phyloP scores from a whole-genome alignment of 2,113 vertebrate species.

The Gallinago jamesoni region DNA sequence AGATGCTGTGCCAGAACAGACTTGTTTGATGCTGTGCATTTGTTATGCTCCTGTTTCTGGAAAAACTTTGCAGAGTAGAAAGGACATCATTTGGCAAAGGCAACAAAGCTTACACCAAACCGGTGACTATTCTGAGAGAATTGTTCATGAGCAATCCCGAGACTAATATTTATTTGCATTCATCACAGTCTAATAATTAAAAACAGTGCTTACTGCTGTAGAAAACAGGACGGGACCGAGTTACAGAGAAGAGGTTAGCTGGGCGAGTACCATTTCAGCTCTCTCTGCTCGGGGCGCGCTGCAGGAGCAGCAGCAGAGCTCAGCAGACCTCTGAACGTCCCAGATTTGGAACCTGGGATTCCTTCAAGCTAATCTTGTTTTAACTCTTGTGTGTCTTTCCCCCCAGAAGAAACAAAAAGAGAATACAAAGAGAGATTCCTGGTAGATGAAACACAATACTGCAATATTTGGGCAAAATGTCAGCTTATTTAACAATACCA shows the following conservation, averaged over 20 bases:
- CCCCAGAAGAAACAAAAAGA: background rate
- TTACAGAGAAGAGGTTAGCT: background rate
- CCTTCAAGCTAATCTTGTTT: background rate
- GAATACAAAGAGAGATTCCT: background rate
- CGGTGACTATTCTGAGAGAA: background rate
- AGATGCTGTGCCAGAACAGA: slow-evolving; percentile 40
- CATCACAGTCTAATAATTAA: slow-evolving; percentile 47
- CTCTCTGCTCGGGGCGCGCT: background rate
- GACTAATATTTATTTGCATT: slow-evolving; percentile 26
- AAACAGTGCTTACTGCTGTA: background rate
- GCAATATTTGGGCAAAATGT: background rate
- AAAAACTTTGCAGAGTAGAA: slow-evolving; percentile 7
- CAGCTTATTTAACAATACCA: background rate
- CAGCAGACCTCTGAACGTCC: background rate
- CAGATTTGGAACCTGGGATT: background rate
- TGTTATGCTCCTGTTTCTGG: background rate
- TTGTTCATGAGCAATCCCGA: background rate
- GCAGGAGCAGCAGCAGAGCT: background rate
- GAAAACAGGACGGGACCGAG: background rate
- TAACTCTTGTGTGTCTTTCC: background rate
- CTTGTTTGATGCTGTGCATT: slow-evolving; percentile 19
- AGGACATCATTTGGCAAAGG: slow-evolving; percentile 15
- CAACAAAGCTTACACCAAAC: slow-evolving; percentile 27
- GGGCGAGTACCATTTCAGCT: background rate
- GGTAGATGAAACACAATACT: accelerated